Evolutionary conservation across 2,888 invertebrate genomes (phyloP).

Genomic region (Linnaemya vulpina): DNA sequence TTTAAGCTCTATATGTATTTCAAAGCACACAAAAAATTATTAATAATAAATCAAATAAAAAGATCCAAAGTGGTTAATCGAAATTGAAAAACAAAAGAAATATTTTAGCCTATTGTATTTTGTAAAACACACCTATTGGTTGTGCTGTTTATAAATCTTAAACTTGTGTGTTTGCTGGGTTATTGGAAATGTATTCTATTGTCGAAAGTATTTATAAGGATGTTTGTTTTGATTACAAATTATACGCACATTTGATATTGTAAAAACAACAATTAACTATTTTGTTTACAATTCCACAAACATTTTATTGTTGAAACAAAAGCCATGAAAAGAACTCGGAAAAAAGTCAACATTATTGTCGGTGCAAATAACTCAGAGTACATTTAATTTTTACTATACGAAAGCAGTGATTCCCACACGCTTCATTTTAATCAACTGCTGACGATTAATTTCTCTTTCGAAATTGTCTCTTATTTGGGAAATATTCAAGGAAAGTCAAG

Average conservation of each 20-base stretch:
- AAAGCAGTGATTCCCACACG: conserved; percentile 30
- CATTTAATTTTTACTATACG: conserved; percentile 11
- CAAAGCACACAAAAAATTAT: no score
- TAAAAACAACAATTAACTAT: conserved; percentile 81
- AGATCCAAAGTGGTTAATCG: no score
- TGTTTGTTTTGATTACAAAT: conserved; percentile 65
- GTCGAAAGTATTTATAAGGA: conserved; percentile 7
- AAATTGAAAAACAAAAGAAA: no score
- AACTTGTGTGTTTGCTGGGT: conserved; percentile 14
- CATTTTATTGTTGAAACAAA: conserved; percentile 64
- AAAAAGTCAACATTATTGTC: conserved; percentile 44
- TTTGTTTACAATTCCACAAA: conserved; percentile 76
- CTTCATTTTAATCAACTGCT: no score
- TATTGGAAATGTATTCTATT: neutral
- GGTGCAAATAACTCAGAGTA: conserved; percentile 11
- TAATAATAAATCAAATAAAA: no score
- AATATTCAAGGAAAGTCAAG: no score
- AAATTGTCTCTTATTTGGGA: no score
- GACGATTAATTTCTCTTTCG: no score
- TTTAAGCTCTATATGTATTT: no score
- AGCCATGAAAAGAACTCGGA: conserved; percentile 19
- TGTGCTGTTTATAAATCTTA: neutral
- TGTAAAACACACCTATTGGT: no score
- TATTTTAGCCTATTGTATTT: no score
- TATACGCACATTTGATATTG: conserved; percentile 77